These are phyloP conservation scores for Drosophila auraria DNA, from an alignment of 1,140 invertebrate species.

Conservation along the genomic window DNA sequence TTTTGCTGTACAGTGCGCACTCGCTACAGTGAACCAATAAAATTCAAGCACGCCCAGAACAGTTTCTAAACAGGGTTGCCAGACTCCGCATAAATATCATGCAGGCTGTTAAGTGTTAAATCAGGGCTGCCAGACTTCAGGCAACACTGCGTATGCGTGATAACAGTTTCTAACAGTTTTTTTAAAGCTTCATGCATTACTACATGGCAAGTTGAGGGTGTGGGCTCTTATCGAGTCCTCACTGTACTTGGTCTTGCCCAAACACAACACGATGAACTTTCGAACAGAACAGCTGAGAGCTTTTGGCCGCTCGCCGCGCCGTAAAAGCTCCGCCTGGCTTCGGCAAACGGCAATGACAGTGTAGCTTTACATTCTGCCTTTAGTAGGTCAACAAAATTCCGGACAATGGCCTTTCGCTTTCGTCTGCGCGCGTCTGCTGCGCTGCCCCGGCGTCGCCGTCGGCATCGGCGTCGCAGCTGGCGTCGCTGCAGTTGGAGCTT, in stretches of 20 bases:
- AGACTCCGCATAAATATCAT: no score
- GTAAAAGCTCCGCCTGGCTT: conserved; percentile 17
- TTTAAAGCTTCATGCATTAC: no score
- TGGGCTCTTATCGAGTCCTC: neutral
- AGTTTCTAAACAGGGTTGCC: no score
- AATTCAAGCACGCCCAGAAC: neutral
- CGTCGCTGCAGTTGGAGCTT: conserved; percentile 51
- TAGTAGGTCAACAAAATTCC: conserved; percentile 85
- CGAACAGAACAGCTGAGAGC: conserved; percentile 19
- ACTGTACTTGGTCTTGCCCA: conserved; percentile 2
- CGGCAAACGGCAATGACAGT: conserved; percentile 65
- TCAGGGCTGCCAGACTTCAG: no score
- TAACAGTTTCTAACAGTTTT: no score
- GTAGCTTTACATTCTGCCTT: conserved; percentile 81
- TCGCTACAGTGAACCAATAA: neutral
- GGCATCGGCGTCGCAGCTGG: conserved; percentile 29
- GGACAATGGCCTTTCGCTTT: conserved; percentile 85
- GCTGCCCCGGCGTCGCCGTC: conserved; percentile 21
- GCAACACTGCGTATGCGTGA: no score
- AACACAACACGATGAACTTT: conserved; percentile 10
- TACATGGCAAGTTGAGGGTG: no score
- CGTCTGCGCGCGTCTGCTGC: conserved; percentile 69
- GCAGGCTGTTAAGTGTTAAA: no score
- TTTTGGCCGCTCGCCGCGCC: conserved; percentile 2
- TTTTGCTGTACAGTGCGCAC: conserved; percentile 3